These are phyloP conservation scores for Chlorops oryzae DNA, from an alignment of 1,140 invertebrate genomes.

Conservation along the genomic window DNA sequence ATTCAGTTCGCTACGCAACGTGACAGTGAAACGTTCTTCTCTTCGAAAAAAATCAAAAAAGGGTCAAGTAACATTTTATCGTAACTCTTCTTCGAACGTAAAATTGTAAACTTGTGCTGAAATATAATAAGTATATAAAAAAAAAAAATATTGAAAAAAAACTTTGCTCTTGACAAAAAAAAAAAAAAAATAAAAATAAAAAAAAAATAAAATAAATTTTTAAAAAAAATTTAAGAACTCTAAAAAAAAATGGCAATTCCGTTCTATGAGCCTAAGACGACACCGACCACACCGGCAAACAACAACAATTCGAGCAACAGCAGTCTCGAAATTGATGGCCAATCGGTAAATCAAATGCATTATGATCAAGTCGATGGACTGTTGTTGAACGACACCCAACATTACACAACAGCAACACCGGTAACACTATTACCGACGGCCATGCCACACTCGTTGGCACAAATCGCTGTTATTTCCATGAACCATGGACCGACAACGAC, in stretches of 20 bases:
- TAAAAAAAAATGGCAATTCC: slow-evolving; percentile 32
- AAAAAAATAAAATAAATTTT: not conserved
- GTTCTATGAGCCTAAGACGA: slow-evolving; percentile 31
- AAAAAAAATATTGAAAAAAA: not conserved
- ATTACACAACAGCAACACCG: slow-evolving; percentile 6
- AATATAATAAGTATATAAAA: not conserved
- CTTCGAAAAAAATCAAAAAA: too few relatives aligned
- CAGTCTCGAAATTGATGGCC: slow-evolving; percentile 22
- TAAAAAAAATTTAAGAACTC: not conserved
- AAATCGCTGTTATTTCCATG: too few relatives aligned
- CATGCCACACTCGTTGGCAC: too few relatives aligned
- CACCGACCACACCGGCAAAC: slow-evolving; percentile 6
- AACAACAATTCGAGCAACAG: too few relatives aligned
- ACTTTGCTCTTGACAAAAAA: not conserved
- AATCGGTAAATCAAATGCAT: too few relatives aligned
- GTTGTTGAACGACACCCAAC: too few relatives aligned
- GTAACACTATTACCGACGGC: slow-evolving; percentile 1
- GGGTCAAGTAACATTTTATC: not conserved
- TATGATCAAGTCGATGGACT: slow-evolving; percentile 38
- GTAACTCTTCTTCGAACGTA: slow-evolving; percentile 6
- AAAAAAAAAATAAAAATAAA: not conserved
- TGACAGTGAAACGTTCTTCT: too few relatives aligned
- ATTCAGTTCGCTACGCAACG: too few relatives aligned
- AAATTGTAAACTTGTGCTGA: not conserved
- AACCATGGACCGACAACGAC: not conserved